These are phyloP conservation scores for Drosophila formosana DNA, from an alignment of 2,888 invertebrate species.

Conservation along the genomic window DNA sequence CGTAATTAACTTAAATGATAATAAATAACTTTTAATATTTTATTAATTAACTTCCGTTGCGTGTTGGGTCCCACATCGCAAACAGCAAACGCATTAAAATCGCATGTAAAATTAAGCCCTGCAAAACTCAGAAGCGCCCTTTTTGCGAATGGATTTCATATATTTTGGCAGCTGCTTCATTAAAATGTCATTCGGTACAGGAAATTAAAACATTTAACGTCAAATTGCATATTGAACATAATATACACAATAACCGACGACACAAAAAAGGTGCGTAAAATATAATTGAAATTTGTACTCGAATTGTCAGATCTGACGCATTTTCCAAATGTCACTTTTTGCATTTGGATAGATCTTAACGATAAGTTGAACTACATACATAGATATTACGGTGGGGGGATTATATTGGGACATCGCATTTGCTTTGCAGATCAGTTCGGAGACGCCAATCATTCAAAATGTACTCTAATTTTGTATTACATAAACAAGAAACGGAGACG, in stretches of 20 bases:
- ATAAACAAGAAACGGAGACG: conserved; percentile 54
- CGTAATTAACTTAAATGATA: conserved; percentile 78
- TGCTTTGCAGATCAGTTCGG: conserved; percentile 69
- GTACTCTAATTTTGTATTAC: conserved; percentile 79
- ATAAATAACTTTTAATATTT: conserved; percentile 80
- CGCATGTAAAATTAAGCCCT: conserved; percentile 76
- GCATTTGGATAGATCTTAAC: conserved; percentile 2
- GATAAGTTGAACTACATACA: conserved; percentile 40
- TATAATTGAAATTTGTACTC: conserved; percentile 34
- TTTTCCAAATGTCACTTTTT: not conserved
- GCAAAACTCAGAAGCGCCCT: conserved; percentile 38
- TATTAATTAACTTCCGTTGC: conserved; percentile 78
- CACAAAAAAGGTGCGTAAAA: conserved; percentile 40
- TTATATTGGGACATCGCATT: conserved; percentile 57
- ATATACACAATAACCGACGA: conserved; percentile 41
- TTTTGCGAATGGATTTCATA: conserved; percentile 28
- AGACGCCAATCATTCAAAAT: conserved; percentile 75
- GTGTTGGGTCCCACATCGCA: conserved; percentile 42
- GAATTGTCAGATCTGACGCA: not conserved
- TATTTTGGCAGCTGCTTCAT: conserved; percentile 77
- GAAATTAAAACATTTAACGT: conserved; percentile 82
- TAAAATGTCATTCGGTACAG: conserved; percentile 83
- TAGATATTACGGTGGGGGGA: not conserved
- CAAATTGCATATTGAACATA: conserved; percentile 63
- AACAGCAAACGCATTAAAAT: conserved; percentile 67